These are phyloP conservation scores for Potamilus streckersoni DNA, from an alignment of 1,140 invertebrate genomes.

Conservation along the genomic window DNA sequence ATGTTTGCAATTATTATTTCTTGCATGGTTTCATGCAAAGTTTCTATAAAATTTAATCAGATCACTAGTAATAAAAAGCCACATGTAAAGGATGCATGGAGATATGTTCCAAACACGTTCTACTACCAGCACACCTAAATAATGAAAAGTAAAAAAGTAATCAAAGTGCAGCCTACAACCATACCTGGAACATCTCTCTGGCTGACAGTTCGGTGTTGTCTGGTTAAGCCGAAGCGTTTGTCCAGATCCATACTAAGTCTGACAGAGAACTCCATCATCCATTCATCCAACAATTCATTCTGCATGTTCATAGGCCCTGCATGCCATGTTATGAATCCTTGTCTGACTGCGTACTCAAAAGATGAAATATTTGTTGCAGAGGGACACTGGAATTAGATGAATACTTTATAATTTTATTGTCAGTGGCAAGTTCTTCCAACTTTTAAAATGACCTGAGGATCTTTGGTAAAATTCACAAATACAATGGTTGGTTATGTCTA, in stretches of 20 bases:
- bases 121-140: background rate
- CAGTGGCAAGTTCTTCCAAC: too few relatives aligned
- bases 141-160: too few relatives aligned
- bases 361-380: conserved; percentile 26
- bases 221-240: conserved; percentile 42
- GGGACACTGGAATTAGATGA: conserved; percentile 48
- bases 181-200: conserved; percentile 63
- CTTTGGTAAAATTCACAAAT: too few relatives aligned
- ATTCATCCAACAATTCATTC: conserved; percentile 47
- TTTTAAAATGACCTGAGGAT: too few relatives aligned
- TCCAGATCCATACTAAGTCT: conserved; percentile 51
- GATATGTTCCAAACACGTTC: background rate
- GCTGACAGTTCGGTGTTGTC: conserved; percentile 48
- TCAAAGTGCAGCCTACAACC: background rate
- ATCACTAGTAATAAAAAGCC: too few relatives aligned
- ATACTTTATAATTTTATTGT: too few relatives aligned
- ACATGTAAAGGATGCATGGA: background rate
- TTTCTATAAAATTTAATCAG: too few relatives aligned
- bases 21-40: too few relatives aligned
- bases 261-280: conserved; percentile 45
- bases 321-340: conserved; percentile 59
- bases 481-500: too few relatives aligned
- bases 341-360: conserved; percentile 43
- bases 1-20: too few relatives aligned
- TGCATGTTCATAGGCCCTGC: conserved; percentile 64